Conservation (phyloP, 1,140 invertebrate species). For the Melanaphis sacchari region DNA sequence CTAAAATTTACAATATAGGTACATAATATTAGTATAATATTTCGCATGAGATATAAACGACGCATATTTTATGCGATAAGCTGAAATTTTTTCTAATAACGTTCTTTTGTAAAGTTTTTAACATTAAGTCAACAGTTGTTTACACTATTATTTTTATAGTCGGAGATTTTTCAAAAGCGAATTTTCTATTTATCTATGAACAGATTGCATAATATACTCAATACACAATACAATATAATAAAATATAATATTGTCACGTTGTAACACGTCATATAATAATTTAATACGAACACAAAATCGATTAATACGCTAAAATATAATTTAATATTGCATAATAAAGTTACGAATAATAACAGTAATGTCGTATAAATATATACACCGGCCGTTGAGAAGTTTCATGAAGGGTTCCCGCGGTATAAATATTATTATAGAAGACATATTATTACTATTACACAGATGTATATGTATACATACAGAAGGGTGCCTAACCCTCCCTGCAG, state of each 20-base stretch:
- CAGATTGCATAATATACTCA: not conserved
- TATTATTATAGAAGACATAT: conserved; percentile 25
- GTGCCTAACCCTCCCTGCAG: not conserved
- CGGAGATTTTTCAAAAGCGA: not conserved
- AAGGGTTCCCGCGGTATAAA: not conserved
- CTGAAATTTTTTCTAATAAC: not conserved
- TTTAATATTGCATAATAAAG: not conserved
- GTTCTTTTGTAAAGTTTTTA: not conserved
- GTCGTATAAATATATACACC: not conserved
- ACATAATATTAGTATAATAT: no score
- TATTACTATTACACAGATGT: not conserved
- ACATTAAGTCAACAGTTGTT: not conserved
- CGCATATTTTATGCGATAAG: no score
- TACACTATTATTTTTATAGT: not conserved
- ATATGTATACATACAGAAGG: not conserved
- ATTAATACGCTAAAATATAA: not conserved
- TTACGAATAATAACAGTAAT: not conserved
- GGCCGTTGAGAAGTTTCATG: not conserved
- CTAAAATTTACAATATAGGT: no score
- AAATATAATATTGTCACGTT: not conserved
- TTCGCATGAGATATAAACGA: no score
- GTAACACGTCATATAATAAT: not conserved
- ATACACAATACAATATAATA: not conserved
- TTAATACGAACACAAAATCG: not conserved
- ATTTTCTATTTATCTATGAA: not conserved